phyloP scores from a whole-genome alignment of 2,888 invertebrate species.

The Branchipolynoe longqiensis region DNA sequence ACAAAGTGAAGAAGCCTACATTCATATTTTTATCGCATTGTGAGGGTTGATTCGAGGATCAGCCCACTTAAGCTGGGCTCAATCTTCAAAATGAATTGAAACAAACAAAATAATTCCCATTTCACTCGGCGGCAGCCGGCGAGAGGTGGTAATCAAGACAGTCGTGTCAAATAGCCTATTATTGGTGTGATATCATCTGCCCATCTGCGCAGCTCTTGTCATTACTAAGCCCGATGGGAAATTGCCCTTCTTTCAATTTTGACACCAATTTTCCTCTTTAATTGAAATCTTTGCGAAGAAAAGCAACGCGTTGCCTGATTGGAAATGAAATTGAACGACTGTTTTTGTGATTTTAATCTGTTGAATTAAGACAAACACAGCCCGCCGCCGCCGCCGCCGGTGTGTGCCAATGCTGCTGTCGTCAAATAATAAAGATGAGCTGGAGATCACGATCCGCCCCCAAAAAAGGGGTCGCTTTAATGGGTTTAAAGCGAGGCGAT shows the following conservation, averaged over 20 bases:
- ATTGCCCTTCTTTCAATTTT: slow-evolving; percentile 36
- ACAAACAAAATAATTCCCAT: too few species aligned
- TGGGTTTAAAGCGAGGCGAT: neutral
- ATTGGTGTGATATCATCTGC: slow-evolving; percentile 26
- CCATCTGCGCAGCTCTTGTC: neutral
- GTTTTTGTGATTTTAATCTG: slow-evolving; percentile 32
- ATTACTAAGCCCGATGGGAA: neutral
- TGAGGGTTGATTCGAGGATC: too few species aligned
- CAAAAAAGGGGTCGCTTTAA: neutral
- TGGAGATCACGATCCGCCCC: neutral
- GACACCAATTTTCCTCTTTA: slow-evolving; percentile 41
- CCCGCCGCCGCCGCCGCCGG: neutral
- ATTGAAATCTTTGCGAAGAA: slow-evolving; percentile 34
- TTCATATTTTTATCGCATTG: too few species aligned
- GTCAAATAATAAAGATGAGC: slow-evolving; percentile 16
- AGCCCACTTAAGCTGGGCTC: too few species aligned
- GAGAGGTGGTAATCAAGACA: slow-evolving; percentile 6
- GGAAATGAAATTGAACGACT: slow-evolving; percentile 36
- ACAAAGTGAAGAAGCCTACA: too few species aligned
- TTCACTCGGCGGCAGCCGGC: too few species aligned
- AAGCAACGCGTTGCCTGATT: neutral
- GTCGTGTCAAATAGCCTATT: too few species aligned
- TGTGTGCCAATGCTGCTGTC: slow-evolving; percentile 11
- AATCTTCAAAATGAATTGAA: too few species aligned
- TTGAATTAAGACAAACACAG: slow-evolving; percentile 4